Percentiles rank a stretch among this genome's conserved stretches.
These are phyloP conservation scores for Rutilus rutilus DNA, from an alignment of 2,113 vertebrate genomes.

Conservation along the genomic window DNA sequence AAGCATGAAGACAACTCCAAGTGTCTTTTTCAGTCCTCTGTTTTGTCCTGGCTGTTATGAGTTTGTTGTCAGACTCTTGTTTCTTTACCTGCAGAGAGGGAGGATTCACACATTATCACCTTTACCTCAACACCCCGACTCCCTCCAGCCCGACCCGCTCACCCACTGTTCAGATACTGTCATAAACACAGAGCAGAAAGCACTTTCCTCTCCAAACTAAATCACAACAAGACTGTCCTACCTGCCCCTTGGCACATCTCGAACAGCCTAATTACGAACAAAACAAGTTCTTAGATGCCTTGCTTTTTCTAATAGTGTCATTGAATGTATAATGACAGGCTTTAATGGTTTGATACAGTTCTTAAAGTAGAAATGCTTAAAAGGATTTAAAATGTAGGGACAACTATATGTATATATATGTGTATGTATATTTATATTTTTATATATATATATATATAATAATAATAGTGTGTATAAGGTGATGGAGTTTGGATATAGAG, in stretches of 20 bases:
- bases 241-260: background rate
- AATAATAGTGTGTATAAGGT: background rate
- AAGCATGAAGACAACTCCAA: background rate
- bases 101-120: slow-evolving; percentile 49
- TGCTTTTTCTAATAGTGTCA: background rate
- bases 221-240: slow-evolving; percentile 12
- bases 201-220: slow-evolving; percentile 18
- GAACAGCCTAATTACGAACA: slow-evolving; percentile 38
- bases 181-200: slow-evolving; percentile 25
- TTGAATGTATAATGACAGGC: background rate
- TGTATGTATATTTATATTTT: no score
- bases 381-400: background rate
- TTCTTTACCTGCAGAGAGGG: slow-evolving; percentile 42
- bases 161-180: slow-evolving; percentile 8
- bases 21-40: background rate
- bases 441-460: background rate
- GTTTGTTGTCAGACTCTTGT: slow-evolving; percentile 6
- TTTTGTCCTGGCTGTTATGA: background rate
- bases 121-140: slow-evolving; percentile 29
- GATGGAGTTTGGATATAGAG: background rate
- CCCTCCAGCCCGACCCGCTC: slow-evolving; percentile 22
- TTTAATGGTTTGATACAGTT: background rate
- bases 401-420: no score
- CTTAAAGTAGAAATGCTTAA: background rate
- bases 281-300: background rate